Evolutionary conservation across 2,888 invertebrate species (phyloP), one percentile per base, ranked within the genome.

Genomic region (Serripes groenlandicus): DNA sequence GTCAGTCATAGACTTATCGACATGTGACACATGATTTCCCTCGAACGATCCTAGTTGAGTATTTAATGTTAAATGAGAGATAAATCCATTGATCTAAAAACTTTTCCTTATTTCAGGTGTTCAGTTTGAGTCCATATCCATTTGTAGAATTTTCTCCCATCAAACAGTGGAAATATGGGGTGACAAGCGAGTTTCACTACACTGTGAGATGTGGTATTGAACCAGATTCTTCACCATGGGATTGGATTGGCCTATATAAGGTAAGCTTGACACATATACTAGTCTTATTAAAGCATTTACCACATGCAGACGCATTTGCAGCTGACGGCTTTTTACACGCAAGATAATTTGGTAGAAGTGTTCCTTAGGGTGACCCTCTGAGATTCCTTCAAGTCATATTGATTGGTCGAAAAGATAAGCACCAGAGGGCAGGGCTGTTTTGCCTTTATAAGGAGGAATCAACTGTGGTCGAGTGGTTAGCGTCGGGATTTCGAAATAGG

Each of bases 151-250:
- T 91, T 82, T 60, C 81, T 15, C 77, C 75, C 9, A 74, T 81
- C 4, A 58, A 72, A n/a, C 58, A 74, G 18, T 86, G 83, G 81
- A 64, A 79, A 52, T 83, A 75, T 95, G 81, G 74, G 37, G 62
- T 79, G 62, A 81, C 68, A 34, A 74, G 60, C 74, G 72, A 60
- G 28, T 83, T 86, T 54, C 86, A 83, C 54, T 86, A 86, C 74
- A 83, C 68, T 9, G 69, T 86, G 0, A 34, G 83, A 21, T 76
- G 71, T 64, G 83, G 81, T 26, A 86, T 86, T 52, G 75, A 88
- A 64, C 82, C 82, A 3, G 76, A 83, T 78, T 96, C 97, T 34
- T 96, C 96, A 26, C 95, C 95, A 3, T 96, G 96, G 62, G 62
- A 62, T n/a, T 62, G 62, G 62, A 62, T 62, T 30, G 62, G 62